Percentiles rank a stretch among this genome's conserved stretches.
Evolutionary conservation across 2,113 vertebrate genomes (phyloP).

Genomic region (Ochotona princeps): DNA sequence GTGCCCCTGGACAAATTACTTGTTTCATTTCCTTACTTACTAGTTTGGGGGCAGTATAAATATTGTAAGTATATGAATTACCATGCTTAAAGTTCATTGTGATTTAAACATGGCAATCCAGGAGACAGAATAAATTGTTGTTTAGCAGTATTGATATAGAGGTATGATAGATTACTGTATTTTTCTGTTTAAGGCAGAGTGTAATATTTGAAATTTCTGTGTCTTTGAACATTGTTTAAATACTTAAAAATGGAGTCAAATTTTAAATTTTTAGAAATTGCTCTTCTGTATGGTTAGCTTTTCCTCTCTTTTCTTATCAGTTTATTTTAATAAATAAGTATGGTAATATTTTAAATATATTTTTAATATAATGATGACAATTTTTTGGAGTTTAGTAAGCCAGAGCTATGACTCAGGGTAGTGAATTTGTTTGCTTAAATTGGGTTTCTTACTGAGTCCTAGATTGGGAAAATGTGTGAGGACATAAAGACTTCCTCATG

Average conservation of each 20-base stretch:
- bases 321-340: slow-evolving; percentile 20
- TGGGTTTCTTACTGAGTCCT: neutral
- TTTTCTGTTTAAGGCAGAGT: neutral
- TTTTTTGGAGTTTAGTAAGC: neutral
- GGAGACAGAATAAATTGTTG: neutral
- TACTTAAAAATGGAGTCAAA: neutral
- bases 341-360: neutral
- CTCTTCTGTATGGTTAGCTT: neutral
- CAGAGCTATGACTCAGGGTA: neutral
- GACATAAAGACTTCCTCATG: neutral
- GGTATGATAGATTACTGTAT: neutral
- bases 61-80: neutral
- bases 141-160: neutral
- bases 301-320: neutral
- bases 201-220: neutral
- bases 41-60: neutral
- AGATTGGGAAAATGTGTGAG: neutral
- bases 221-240: neutral
- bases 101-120: neutral
- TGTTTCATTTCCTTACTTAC: neutral
- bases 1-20: neutral
- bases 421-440: neutral
- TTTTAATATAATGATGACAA: neutral
- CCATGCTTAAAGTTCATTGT: neutral
- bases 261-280: neutral